Evolutionary conservation across 2,888 invertebrate genomes (phyloP), one percentile per base, ranked within the genome.

Genomic region (Arctia plantaginis): DNA sequence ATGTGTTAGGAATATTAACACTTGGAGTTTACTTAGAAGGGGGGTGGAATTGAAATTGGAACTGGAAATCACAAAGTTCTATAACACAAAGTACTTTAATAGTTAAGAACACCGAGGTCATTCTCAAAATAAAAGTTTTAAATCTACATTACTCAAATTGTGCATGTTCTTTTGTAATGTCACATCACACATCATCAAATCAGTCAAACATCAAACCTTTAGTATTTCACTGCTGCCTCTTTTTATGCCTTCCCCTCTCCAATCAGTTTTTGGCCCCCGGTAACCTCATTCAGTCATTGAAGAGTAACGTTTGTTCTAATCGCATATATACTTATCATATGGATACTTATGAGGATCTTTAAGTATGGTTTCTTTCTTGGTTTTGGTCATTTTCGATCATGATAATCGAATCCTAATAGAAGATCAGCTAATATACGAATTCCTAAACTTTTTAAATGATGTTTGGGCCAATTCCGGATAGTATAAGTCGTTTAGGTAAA

Each of bases 401-500:
- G 62, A 33, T 69, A 64, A 18, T 68, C 13, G 2, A 30, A 10
- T 39, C 73, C 64, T 20, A 69, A 64, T 0, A 64, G 73, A n/a
- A 73, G 69, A n/a, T 73, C 39, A 10, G 27, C 20, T 51, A 62
- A 64, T 27, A 47, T 20, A 27, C 33, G 23, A 23, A 73, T 69
- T 7, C 33, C 44, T 47, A 35, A 64, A 64, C 64, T 64, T 75
- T 95, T 87, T 0, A 97, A 91, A 84, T 97, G 95, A 76, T 96
- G 91, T 74, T 90, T 89, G 96, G 96, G 0, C 97, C 97, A 6
- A 97, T 88, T 7, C 98, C 98, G 6, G 98, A 98, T 1, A 99
- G 91, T 98, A 99, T 98, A n/a, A 99, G 96, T 20, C 99, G 88
- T 89, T 99, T 99, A 0, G 99, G 98, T 0, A 98, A 97, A 84